These are phyloP conservation scores for Drosophila colorata DNA, from an alignment of 2,888 invertebrate species.

Conservation along the genomic window DNA sequence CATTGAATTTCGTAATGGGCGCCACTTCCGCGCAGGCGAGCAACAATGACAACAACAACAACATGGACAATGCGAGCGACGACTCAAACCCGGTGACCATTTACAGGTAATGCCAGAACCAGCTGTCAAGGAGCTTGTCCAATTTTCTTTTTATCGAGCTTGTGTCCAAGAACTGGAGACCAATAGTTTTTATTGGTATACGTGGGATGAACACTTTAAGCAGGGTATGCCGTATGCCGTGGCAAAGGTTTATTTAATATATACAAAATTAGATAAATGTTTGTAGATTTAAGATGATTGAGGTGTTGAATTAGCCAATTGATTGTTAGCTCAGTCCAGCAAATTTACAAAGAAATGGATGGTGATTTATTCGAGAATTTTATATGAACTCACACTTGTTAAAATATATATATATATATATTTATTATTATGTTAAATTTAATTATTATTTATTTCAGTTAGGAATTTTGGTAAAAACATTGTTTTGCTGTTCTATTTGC, in stretches of 20 bases:
- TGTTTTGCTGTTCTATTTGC: conserved; percentile 64
- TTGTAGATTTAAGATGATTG: too few species aligned
- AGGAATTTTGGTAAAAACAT: not conserved
- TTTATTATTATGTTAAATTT: too few species aligned
- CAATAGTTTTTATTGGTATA: not conserved
- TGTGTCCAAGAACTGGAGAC: not conserved
- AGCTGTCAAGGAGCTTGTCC: not conserved
- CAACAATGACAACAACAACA: conserved; percentile 88
- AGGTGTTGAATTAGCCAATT: too few species aligned
- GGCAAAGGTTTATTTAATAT: too few species aligned
- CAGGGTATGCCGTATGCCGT: too few species aligned
- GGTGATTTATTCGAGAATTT: too few species aligned
- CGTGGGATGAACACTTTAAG: not conserved
- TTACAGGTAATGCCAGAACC: conserved; percentile 89
- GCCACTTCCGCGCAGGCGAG: conserved; percentile 51
- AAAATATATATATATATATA: too few species aligned
- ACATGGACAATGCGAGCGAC: conserved; percentile 93
- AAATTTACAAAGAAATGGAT: too few species aligned
- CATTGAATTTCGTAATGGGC: conserved; percentile 67
- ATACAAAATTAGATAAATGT: too few species aligned
- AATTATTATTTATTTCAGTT: too few species aligned
- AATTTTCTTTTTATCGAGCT: not conserved
- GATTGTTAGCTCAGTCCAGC: too few species aligned
- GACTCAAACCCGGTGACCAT: conserved; percentile 95
- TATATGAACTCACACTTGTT: too few species aligned